These are phyloP conservation scores for Artemia sinica DNA, from an alignment of 2,888 invertebrate genomes.

Conservation along the genomic window DNA sequence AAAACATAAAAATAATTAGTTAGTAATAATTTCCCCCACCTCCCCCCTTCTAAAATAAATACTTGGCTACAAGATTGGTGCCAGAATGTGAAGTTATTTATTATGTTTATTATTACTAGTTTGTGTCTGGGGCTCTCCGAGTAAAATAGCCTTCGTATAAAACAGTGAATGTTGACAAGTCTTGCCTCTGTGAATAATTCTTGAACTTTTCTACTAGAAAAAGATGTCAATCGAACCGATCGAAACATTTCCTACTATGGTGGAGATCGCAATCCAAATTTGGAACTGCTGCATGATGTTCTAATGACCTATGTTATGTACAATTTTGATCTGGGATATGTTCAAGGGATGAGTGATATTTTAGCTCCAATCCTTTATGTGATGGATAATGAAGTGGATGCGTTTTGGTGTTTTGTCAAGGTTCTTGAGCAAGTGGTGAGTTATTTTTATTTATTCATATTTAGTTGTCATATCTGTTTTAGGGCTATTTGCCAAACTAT, in stretches of 20 bases:
- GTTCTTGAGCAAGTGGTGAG: slow-evolving; percentile 87
- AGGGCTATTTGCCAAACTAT: too few species aligned
- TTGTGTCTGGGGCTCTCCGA: slow-evolving; percentile 13
- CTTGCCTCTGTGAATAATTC: background rate
- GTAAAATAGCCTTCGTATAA: background rate
- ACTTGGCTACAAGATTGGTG: too few species aligned
- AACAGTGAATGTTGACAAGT: background rate
- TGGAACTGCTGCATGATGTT: slow-evolving; percentile 67
- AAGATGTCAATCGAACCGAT: slow-evolving; percentile 92
- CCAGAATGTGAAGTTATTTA: background rate
- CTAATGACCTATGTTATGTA: slow-evolving; percentile 98
- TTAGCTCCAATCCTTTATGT: slow-evolving; percentile 76
- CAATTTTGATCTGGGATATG: slow-evolving; percentile 90
- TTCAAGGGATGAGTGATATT: slow-evolving; percentile 94
- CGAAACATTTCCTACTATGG: slow-evolving; percentile 72
- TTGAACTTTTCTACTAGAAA: slow-evolving; percentile 42
- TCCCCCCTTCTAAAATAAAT: too few species aligned
- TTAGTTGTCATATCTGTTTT: too few species aligned
- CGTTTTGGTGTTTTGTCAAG: slow-evolving; percentile 97
- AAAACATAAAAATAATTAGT: too few species aligned
- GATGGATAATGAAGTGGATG: slow-evolving; percentile 79
- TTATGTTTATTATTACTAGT: background rate
- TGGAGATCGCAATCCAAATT: slow-evolving; percentile 81
- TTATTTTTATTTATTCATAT: slow-evolving; percentile 24
- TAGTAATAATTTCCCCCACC: too few species aligned